A percentile compares a stretch with the other conserved stretches of the same genome.
phyloP scores from a whole-genome alignment of 2,888 invertebrate genomes.

The Clunio marinus region DNA sequence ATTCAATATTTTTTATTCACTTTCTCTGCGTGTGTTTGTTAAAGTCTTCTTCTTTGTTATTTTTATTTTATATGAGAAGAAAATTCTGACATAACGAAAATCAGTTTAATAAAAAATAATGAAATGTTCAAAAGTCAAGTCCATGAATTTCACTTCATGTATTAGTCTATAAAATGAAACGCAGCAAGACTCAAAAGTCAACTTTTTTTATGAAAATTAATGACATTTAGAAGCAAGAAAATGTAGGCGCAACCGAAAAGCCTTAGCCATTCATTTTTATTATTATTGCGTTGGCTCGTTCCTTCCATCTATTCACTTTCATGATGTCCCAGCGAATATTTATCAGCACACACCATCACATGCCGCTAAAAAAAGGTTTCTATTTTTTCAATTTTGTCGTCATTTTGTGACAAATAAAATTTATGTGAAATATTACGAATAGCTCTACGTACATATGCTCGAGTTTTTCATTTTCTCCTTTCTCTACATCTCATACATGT shows the following conservation, averaged over 20 bases:
- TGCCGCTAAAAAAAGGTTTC: slow-evolving; percentile 18
- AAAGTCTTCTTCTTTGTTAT: too few species aligned
- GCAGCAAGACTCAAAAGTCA: neutral
- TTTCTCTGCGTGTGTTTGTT: too few species aligned
- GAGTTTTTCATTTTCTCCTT: too few species aligned
- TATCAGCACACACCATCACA: neutral
- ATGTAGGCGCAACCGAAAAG: neutral
- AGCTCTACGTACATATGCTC: neutral
- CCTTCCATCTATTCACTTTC: neutral
- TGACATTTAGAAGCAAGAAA: neutral
- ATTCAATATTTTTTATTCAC: too few species aligned
- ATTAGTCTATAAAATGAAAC: neutral
- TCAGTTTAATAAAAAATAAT: too few species aligned
- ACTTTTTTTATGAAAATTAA: slow-evolving; percentile 12
- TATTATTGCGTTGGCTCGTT: slow-evolving; percentile 22
- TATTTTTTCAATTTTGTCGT: slow-evolving; percentile 35
- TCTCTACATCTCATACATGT: neutral
- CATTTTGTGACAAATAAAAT: slow-evolving; percentile 34
- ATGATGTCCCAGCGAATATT: neutral
- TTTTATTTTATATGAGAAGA: too few species aligned
- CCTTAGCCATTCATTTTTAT: slow-evolving; percentile 34
- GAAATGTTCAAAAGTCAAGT: slow-evolving; percentile 1
- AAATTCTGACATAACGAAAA: too few species aligned
- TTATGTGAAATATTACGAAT: slow-evolving; percentile 27
- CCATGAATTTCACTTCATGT: neutral